Evolutionary conservation across 2,113 vertebrate species (phyloP), one percentile per base, ranked within the genome.

Genomic region (Bothrops jararaca): DNA sequence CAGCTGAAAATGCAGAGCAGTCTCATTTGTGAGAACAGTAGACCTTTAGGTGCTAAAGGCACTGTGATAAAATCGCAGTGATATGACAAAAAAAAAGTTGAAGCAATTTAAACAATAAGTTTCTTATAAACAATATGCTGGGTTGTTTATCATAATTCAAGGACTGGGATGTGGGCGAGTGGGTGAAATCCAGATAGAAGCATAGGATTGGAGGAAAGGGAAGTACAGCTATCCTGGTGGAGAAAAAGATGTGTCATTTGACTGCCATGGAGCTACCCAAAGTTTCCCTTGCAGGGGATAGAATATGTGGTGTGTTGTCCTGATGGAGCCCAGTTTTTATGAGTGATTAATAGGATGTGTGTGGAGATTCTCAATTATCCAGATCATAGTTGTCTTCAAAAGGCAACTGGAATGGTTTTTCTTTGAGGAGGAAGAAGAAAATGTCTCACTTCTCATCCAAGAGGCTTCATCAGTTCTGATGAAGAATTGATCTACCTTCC

Each of bases 1-100:
- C 95, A 96, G 92, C 92, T 96, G 97, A 94, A 97, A 97, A 97
- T 96, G 96, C 96, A 96, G 95, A 95, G 95, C 89, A 96, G 95
- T 95, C 93, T 95, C 95, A 96, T 96, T 96, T 97, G 95, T 87
- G 94, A 91, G 93, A 95, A 95, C 53, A 86, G 95, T 93, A 96
- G 95, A 93, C 89, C 92, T 96, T 89, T 0, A 2, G 93, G 90
- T 93, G 94, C 80, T 96, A 85, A 93, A 96, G 96, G 93, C 92
- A 94, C 95, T 96, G 94, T 94, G 93, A 56, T 48, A 85, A 86
- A 85, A 85, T 87, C 74, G 93, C 80, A 74, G 86, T 94, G 95
- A 86, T 94, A 94, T 94, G 92, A 96, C 69, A 96, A 90, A 89
- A 85, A 52, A 92, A 92, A 94, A 92, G 94, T 57, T 69, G 80